Evolutionary conservation across 2,888 invertebrate genomes (phyloP).

Genomic region (Agriotes lineatus): DNA sequence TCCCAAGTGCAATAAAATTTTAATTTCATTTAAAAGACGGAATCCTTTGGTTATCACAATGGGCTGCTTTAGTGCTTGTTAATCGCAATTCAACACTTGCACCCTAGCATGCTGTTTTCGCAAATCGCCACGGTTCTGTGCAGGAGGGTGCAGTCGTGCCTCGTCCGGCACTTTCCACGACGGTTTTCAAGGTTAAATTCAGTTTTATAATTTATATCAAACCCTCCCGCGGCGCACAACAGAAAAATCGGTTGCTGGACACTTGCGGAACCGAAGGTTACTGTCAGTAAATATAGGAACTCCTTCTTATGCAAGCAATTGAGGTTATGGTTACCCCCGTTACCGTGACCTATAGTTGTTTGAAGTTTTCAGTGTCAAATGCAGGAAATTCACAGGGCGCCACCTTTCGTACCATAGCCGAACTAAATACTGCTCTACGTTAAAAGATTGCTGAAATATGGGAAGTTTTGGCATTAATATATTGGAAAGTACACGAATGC

Average conservation of each 20-base stretch:
- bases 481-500: too few relatives aligned
- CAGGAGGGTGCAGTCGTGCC: not conserved
- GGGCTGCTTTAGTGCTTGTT: not conserved
- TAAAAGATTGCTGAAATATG: too few relatives aligned
- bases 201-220: conserved; percentile 1
- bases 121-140: not conserved
- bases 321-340: not conserved
- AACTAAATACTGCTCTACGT: too few relatives aligned
- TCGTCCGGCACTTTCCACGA: conserved; percentile 19
- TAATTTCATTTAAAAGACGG: not conserved
- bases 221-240: not conserved
- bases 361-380: too few relatives aligned
- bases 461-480: too few relatives aligned
- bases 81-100: not conserved
- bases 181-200: conserved; percentile 19
- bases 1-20: too few relatives aligned
- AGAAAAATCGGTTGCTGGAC: not conserved
- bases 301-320: too few relatives aligned
- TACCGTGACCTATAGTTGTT: too few relatives aligned
- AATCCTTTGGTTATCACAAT: conserved; percentile 1
- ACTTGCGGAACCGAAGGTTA: not conserved
- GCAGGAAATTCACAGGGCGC: too few relatives aligned
- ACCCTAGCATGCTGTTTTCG: not conserved
- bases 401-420: too few relatives aligned
- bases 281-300: not conserved